Conservation (phyloP, 2,888 invertebrate species). For the Zelleria hepariella region DNA sequence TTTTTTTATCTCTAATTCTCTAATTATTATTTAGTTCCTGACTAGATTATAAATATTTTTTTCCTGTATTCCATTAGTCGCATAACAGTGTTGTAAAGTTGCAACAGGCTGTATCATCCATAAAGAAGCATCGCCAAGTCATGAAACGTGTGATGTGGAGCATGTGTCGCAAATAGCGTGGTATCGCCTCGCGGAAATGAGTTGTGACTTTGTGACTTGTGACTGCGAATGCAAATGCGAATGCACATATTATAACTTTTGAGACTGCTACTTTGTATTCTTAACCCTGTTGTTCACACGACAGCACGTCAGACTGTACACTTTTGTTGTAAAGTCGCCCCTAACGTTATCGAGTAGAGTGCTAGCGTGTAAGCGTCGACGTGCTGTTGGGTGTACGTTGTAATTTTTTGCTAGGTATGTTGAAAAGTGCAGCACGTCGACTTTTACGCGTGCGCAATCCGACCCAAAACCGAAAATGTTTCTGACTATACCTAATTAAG, state of each 20-base stretch:
- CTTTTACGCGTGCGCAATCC: no score
- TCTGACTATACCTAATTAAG: no score
- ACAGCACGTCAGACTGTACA: not conserved
- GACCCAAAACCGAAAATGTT: no score
- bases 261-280: not conserved
- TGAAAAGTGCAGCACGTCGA: no score
- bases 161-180: not conserved
- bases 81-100: not conserved
- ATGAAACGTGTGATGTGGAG: not conserved
- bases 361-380: no score
- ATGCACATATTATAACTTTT: not conserved
- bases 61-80: not conserved
- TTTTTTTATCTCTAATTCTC: no score
- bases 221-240: not conserved
- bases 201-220: no score
- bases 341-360: not conserved
- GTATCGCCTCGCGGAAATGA: not conserved
- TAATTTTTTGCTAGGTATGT: no score
- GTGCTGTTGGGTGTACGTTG: no score
- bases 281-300: not conserved
- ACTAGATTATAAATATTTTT: conserved; percentile 14
- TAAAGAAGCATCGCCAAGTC: not conserved
- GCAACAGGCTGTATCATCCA: not conserved
- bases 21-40: no score
- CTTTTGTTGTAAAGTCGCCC: not conserved